Conservation (phyloP, 2,113 vertebrate species). For the Cheirogaleus medius region DNA sequence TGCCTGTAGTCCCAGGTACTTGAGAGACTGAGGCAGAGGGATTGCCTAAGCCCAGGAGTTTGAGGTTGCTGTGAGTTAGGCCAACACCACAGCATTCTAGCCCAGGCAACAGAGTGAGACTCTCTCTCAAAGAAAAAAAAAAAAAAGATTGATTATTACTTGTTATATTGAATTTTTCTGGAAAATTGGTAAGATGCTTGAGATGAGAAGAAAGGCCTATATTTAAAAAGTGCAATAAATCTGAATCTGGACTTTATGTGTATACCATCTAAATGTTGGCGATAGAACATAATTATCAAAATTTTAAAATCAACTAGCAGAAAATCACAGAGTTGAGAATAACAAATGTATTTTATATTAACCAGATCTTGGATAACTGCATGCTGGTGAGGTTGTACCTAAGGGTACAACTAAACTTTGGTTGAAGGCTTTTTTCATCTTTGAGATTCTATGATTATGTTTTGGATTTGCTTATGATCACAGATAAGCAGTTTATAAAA, state of each 20-base stretch:
- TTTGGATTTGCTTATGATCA: conserved; percentile 29
- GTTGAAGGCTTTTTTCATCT: neutral
- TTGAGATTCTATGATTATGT: neutral
- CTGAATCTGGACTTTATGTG: conserved; percentile 24
- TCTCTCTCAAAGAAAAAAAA: no score
- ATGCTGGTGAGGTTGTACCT: neutral
- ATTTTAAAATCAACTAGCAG: neutral
- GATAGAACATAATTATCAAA: conserved; percentile 33
- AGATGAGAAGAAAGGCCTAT: neutral
- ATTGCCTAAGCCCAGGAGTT: no score
- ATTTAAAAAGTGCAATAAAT: neutral
- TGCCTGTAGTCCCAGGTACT: no score
- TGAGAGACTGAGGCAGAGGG: no score
- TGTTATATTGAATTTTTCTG: conserved; percentile 47
- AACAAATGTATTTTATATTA: neutral
- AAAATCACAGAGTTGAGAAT: neutral
- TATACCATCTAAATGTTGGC: neutral
- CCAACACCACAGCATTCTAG: no score
- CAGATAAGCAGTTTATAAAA: neutral
- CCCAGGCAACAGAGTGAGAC: no score
- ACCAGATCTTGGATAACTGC: neutral
- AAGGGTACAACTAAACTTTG: neutral
- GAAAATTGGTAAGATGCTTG: neutral
- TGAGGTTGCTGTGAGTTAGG: no score
- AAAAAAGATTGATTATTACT: neutral